Conservation (phyloP, 1,140 invertebrate genomes). For the Chionoecetes opilio region DNA sequence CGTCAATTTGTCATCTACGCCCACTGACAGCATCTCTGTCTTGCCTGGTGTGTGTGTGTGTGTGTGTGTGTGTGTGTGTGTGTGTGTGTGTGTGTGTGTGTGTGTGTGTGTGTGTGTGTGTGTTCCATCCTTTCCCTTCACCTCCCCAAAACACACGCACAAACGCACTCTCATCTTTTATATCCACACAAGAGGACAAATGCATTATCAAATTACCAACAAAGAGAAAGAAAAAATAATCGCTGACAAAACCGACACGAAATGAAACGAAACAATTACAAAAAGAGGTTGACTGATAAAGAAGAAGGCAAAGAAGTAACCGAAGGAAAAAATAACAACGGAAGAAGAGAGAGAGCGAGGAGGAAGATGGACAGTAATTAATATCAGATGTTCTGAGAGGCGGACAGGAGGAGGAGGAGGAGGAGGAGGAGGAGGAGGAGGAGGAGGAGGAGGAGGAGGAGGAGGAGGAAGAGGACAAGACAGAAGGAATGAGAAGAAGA, state of each 20-base stretch:
- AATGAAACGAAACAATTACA: not conserved
- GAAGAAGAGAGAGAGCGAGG: not conserved
- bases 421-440: not conserved
- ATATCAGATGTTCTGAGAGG: slow-evolving; percentile 45
- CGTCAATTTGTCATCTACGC: not conserved
- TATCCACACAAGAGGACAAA: not conserved
- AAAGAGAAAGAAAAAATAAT: not conserved
- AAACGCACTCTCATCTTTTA: not conserved
- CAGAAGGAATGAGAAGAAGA: not conserved
- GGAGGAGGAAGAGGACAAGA: not conserved
- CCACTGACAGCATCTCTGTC: not conserved
- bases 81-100: slow-evolving; percentile 20
- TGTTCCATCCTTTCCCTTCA: too few relatives aligned
- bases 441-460: not conserved
- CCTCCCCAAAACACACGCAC: not conserved
- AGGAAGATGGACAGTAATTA: slow-evolving; percentile 52
- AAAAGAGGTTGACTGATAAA: not conserved
- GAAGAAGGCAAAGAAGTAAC: not conserved
- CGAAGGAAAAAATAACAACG: not conserved
- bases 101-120: not conserved
- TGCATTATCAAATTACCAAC: not conserved
- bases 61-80: slow-evolving; percentile 20
- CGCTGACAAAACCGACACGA: too few relatives aligned
- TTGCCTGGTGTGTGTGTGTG: slow-evolving; percentile 27
- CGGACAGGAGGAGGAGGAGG: not conserved